Conservation (phyloP, 2,797 vertebrate species). For the Sylvia borin region DNA sequence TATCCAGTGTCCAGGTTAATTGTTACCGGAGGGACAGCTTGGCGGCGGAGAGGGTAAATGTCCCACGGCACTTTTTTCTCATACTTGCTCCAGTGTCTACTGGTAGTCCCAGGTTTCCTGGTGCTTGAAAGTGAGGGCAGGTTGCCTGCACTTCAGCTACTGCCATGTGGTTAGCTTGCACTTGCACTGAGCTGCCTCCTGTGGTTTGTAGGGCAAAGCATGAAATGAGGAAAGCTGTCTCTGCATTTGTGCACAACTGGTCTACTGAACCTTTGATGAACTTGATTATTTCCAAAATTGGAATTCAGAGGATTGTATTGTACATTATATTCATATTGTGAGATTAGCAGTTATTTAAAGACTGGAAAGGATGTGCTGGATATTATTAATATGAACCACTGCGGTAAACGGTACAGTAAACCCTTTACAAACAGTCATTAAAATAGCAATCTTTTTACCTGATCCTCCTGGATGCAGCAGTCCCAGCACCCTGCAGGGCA, state of each 20-base stretch:
- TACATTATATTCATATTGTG: background rate
- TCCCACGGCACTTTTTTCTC: background rate
- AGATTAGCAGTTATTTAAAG: background rate
- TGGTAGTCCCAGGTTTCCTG: fast-evolving
- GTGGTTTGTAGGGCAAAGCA: background rate
- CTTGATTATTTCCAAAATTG: background rate
- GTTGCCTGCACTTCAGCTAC: background rate
- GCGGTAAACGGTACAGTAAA: background rate
- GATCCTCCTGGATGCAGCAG: background rate
- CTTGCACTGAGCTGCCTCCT: background rate
- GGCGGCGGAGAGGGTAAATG: fast-evolving
- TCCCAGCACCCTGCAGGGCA: background rate
- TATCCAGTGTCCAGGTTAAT: background rate
- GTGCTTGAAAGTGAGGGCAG: background rate
- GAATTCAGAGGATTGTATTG: background rate
- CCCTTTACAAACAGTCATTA: slow-evolving; percentile 11
- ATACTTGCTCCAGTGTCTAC: background rate
- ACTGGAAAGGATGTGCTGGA: background rate
- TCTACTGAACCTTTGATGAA: background rate
- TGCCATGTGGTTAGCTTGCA: background rate
- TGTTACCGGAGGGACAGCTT: background rate
- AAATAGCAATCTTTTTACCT: background rate
- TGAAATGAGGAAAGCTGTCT: background rate
- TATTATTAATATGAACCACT: background rate
- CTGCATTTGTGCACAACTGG: background rate